These are phyloP conservation scores for Alaudala cheleensis DNA, from an alignment of 2,113 vertebrate species.

Conservation along the genomic window DNA sequence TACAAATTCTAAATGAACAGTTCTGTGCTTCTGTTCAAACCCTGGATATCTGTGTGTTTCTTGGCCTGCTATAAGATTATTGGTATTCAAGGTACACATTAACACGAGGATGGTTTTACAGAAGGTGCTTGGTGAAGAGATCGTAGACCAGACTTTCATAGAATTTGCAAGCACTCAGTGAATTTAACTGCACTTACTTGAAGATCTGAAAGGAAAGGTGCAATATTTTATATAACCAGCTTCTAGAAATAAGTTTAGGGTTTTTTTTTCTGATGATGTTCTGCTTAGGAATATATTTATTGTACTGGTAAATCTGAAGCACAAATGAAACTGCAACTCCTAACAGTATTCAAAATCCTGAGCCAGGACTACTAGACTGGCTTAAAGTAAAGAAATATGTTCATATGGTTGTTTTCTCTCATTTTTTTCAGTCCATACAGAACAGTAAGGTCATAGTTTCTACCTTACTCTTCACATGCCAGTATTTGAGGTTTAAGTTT, in stretches of 20 bases:
- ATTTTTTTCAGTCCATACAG: not conserved
- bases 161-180: not conserved
- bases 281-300: not conserved
- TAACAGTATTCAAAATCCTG: not conserved
- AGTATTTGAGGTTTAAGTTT: not conserved
- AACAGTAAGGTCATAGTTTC: not conserved
- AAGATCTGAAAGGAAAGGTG: not conserved
- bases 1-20: constrained; percentile 4
- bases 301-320: not conserved
- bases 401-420: not conserved
- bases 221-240: not conserved
- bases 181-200: not conserved
- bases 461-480: not conserved
- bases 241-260: not conserved
- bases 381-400: not conserved
- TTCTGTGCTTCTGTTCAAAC: constrained; percentile 8
- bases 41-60: not conserved
- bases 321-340: not conserved
- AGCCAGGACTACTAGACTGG: not conserved
- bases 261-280: not conserved
- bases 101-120: not conserved
- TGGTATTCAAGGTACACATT: not conserved
- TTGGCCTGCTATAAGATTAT: not conserved
- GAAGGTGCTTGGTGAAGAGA: not conserved
- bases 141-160: not conserved